A percentile compares a stretch with the other conserved stretches of the same genome.
Evolutionary conservation across 1,140 invertebrate species (phyloP).

Genomic region (Colletes gigas): DNA sequence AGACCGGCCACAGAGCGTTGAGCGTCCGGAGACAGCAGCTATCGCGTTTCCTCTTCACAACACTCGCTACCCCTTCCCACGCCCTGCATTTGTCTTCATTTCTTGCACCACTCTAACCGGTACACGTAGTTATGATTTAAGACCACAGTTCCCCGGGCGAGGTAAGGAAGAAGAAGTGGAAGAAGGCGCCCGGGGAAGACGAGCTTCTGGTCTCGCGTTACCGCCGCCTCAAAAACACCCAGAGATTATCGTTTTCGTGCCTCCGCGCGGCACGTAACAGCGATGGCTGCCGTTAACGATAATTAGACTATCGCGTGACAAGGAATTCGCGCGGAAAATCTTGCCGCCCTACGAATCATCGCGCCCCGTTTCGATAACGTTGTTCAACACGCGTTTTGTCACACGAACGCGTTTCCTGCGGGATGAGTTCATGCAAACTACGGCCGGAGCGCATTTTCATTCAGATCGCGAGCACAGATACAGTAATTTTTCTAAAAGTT

Average conservation of each 20-base stretch:
- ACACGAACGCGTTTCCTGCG: not conserved
- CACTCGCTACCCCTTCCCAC: slow-evolving; percentile 44
- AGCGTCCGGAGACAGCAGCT: slow-evolving; percentile 59
- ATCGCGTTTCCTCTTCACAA: slow-evolving; percentile 77
- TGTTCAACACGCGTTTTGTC: slow-evolving; percentile 5
- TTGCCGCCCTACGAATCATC: slow-evolving; percentile 3
- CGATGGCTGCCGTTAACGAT: slow-evolving; percentile 25
- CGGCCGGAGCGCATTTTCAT: no score
- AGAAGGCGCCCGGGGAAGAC: slow-evolving; percentile 12
- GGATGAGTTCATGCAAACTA: no score
- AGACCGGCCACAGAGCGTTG: slow-evolving; percentile 29
- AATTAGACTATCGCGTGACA: slow-evolving; percentile 61
- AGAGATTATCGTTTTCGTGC: slow-evolving; percentile 39
- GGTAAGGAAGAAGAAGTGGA: slow-evolving; percentile 16
- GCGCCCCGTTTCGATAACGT: not conserved
- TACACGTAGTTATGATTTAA: slow-evolving; percentile 75
- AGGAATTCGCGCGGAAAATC: slow-evolving; percentile 11
- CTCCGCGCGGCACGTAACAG: slow-evolving; percentile 4
- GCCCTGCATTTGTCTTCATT: slow-evolving; percentile 75
- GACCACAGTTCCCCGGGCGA: slow-evolving; percentile 52
- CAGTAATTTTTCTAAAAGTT: no score
- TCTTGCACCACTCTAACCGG: slow-evolving; percentile 69
- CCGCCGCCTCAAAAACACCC: not conserved
- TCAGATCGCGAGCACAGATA: no score
- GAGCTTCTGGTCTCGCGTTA: slow-evolving; percentile 23